Base-by-base conservation (phyloP, 53 echinoderm and acorn worm genomes). In the Pentamera pediparva region DNA sequence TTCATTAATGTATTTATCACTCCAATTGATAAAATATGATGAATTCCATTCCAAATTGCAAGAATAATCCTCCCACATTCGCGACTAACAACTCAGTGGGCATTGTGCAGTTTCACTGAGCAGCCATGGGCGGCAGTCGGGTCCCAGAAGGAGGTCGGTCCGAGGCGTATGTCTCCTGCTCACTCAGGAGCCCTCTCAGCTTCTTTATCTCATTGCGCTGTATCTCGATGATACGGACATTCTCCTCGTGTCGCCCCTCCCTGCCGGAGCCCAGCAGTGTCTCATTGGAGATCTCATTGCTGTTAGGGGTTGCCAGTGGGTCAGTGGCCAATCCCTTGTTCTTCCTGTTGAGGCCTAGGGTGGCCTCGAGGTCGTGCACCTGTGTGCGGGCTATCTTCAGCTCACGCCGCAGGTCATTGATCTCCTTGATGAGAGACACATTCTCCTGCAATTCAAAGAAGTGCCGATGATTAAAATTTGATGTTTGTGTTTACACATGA, bases 321-420 rank as follows among this genome's bases (percentile, higher is more conserved):
- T 75, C 56, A 15, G 73, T 37, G 33, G 49, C 61, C 3, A 70
- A 81, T 58, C 65, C 81, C 76, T 98, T 98, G 85, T 78, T 91
- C 61, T 96, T 96, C 75, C 83, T 90, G 85, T 90, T 96, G 80
- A 98, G 88, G 27, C 98, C 98, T 27, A 98, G 81, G 59, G 98
- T 91, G 0, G 98, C 98, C 39, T 98, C 98, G 11, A 98, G 73
- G 33, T 98, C 98, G 39, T 91, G 96, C 35, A 98, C 98, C 76
- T 91, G 98, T 40, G 91, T 98, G 24, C 98, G 82, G 24, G 98
- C 91, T 24, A 98, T 98, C 77, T 98, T 98, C 63, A 98, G 84
- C 78, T 96, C 98, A 19, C 98, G 65, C 2, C 96, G 76, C 43
- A 98, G 79, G 72, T 98, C 98, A 65, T 96, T 98, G 77, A 98